Evolutionary conservation across 2,113 vertebrate species (phyloP).

Genomic region (Rhinolophus ferrumequinum): DNA sequence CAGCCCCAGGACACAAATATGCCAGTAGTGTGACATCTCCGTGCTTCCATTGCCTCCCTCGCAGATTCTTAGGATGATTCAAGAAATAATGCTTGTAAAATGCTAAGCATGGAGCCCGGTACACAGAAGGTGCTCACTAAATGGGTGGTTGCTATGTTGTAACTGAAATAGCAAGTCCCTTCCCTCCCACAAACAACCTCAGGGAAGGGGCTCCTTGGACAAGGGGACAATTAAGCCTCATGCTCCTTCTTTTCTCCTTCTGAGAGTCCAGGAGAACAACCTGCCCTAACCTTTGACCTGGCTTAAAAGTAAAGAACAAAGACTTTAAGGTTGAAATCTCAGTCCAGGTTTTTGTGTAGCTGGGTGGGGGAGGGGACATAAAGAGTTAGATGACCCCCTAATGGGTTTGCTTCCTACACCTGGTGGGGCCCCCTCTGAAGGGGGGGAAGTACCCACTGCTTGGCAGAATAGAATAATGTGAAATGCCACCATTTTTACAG

Average conservation of each 20-base stretch:
- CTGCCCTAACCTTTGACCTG: background rate
- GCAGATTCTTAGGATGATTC: background rate
- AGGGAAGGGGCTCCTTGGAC: background rate
- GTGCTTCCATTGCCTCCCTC: background rate
- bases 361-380: no score
- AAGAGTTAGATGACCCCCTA: background rate
- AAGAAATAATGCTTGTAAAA: background rate
- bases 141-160: background rate
- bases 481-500: background rate
- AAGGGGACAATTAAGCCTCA: background rate
- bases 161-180: background rate
- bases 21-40: background rate
- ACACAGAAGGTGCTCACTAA: background rate
- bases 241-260: background rate
- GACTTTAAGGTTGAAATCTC: background rate
- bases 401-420: background rate
- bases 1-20: background rate
- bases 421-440: background rate
- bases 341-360: background rate
- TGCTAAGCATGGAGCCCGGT: background rate
- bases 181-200: background rate
- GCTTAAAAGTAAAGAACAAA: background rate
- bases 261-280: background rate
- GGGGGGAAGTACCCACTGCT: no score
- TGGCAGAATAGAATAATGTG: background rate